Base-by-base conservation (phyloP, 1,140 invertebrate genomes). In the Drosophila elegans region DNA sequence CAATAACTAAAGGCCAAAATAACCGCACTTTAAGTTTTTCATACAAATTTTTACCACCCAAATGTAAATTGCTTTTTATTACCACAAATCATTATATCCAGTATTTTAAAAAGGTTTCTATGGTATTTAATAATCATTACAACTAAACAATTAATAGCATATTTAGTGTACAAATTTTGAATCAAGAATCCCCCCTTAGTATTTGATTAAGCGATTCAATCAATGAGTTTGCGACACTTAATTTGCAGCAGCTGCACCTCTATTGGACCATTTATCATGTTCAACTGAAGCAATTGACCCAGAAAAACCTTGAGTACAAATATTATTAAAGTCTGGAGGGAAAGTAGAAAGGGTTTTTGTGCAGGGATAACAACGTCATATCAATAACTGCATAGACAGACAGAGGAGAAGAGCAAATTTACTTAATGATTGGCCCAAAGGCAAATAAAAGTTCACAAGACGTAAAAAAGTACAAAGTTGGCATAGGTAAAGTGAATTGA, bases 241-340 rank as follows among this genome's bases (percentile, higher is more conserved):
- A 13, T 32, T 12, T n/a, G 9, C 9, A 21, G 32, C 61, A 66
- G 32, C 51, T 57, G 64, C 51, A 41, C 42, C 29, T 51, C 11
- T 2, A 3, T 13, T 4, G 21, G 27, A 16, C 64, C 27, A 71
- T 72, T 57, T 27, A 69, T 69, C 51, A 56, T 49, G 29, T 21
- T 29, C 21, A 57, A 42, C 41, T 9, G 29, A 41, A 38, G 61
- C 72, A 84, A 76, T 84, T 78, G 76, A 76, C 80, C 80, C 72
- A 78, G 79, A 84, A 79, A 76, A 59, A 57, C 55, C 54, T 46
- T 54, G 48, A 57, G 63, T 42, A 38, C 72, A 73, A 84, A 84
- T 77, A 76, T 84, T 84, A 74, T 48, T 54, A 68, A 55, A 73
- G 62, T 36, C 59, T 66, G 63, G 41, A n/a, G 45, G 42, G 4